Percentiles rank a stretch among this genome's conserved stretches.
phyloP scores from a whole-genome alignment of 37 sponge, comb jelly and placozoan species.

The Trichoplax adhaerens region DNA sequence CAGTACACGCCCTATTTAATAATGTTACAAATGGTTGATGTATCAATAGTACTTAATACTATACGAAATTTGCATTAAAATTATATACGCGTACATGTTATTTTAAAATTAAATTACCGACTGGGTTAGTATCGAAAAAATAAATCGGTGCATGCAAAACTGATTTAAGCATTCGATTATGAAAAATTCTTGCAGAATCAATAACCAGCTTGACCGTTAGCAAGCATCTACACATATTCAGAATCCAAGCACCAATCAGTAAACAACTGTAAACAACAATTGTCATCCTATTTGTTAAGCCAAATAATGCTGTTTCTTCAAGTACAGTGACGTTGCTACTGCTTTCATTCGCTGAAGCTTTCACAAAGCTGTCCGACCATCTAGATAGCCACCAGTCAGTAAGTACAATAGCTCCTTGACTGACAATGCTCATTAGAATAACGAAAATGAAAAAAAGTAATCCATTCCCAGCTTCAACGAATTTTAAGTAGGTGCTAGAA shows the following conservation, averaged over 20 bases:
- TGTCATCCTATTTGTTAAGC: background rate
- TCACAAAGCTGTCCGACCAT: too few relatives aligned
- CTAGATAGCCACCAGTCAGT: too few relatives aligned
- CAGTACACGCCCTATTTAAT: constrained; percentile 31
- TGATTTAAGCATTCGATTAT: constrained; percentile 39
- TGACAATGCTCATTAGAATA: too few relatives aligned
- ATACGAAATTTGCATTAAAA: background rate
- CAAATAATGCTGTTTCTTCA: background rate
- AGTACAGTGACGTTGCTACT: too few relatives aligned
- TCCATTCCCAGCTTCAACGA: too few relatives aligned
- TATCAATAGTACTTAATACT: too few relatives aligned
- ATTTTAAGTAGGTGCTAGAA: too few relatives aligned
- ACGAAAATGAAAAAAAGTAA: too few relatives aligned
- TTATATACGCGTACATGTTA: background rate
- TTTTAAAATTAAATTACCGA: constrained; percentile 25
- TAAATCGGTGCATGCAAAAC: constrained; percentile 39
- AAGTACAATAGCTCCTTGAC: too few relatives aligned
- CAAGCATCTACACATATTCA: constrained; percentile 15
- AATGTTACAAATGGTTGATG: too few relatives aligned
- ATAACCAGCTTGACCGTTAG: constrained; percentile 20
- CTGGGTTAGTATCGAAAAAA: constrained; percentile 69
- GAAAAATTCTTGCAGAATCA: constrained; percentile 35
- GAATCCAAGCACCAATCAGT: constrained; percentile 3
- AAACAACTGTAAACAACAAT: constrained; percentile 21
- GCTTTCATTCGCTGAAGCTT: too few relatives aligned